Percentiles rank a stretch among this genome's conserved stretches.
Evolutionary conservation across 2,797 vertebrate species (phyloP).

Genomic region (Cyclura pinguis): DNA sequence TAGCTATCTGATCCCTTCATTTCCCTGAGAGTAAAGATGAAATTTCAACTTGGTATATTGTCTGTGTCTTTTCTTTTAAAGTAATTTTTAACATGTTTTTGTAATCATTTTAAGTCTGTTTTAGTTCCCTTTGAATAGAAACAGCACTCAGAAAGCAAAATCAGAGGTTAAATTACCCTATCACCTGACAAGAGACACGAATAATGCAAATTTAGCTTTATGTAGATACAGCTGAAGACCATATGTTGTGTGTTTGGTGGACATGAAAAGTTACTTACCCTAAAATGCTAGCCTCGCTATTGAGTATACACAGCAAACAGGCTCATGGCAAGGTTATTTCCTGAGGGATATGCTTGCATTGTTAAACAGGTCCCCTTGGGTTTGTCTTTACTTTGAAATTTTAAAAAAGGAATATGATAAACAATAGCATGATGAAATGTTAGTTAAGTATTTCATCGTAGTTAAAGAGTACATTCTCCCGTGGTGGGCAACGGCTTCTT

Average conservation of each 20-base stretch:
- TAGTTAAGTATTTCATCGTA: constrained; percentile 63
- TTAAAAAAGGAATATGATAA: constrained; percentile 66
- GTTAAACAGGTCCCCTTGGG: constrained; percentile 66
- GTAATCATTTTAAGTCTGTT: constrained; percentile 34
- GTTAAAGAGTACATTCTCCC: constrained; percentile 51
- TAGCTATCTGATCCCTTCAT: not conserved
- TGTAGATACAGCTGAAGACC: constrained; percentile 38
- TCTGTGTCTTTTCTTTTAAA: not conserved
- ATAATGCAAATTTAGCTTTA: constrained; percentile 40
- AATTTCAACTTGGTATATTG: not conserved
- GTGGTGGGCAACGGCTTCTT: constrained; percentile 19
- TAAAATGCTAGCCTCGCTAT: constrained; percentile 54
- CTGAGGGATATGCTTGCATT: constrained; percentile 62
- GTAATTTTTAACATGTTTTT: not conserved
- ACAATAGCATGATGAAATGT: constrained; percentile 72
- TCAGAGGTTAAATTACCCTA: constrained; percentile 35
- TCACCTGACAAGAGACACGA: constrained; percentile 23
- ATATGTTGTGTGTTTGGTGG: constrained; percentile 44
- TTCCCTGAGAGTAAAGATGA: not conserved
- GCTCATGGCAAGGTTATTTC: constrained; percentile 62
- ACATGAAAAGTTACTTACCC: constrained; percentile 60
- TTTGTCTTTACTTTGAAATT: constrained; percentile 67
- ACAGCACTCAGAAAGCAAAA: constrained; percentile 44
- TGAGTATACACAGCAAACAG: constrained; percentile 59
- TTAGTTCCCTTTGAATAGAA: constrained; percentile 50